Conservation (phyloP, 2,113 vertebrate species). For the Hippoglossus stenolepis region DNA sequence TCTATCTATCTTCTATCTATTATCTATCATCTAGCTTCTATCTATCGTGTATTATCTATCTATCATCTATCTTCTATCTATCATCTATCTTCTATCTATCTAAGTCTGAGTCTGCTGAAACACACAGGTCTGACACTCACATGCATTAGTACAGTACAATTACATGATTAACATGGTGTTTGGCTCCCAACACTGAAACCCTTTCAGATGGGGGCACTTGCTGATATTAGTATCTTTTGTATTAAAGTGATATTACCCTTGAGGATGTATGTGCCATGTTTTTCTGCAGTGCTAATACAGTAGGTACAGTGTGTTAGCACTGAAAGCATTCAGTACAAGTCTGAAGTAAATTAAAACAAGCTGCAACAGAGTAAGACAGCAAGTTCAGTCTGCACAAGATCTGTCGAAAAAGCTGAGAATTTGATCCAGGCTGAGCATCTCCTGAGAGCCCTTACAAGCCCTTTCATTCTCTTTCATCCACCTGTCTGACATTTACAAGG, state of each 20-base stretch:
- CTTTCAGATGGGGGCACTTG: background rate
- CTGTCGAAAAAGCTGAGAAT: conserved; percentile 13
- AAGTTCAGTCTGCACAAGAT: background rate
- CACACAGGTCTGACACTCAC: too few relatives aligned
- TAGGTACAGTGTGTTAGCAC: background rate
- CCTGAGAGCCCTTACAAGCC: conserved; percentile 57
- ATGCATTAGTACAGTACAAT: too few relatives aligned
- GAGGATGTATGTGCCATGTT: too few relatives aligned
- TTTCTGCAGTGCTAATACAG: background rate
- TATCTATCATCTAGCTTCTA: too few relatives aligned
- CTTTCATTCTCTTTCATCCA: conserved; percentile 61
- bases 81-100: too few relatives aligned
- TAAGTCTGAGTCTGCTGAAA: too few relatives aligned
- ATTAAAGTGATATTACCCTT: background rate
- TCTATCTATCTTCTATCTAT: too few relatives aligned
- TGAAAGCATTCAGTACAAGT: background rate
- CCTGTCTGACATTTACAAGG: conserved; percentile 63
- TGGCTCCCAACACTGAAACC: background rate
- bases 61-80: too few relatives aligned
- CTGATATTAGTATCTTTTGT: background rate
- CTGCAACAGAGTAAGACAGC: background rate
- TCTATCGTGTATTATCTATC: too few relatives aligned
- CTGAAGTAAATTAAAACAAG: background rate
- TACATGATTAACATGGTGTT: background rate
- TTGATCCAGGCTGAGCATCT: conserved; percentile 41